Evolutionary conservation across 1,140 invertebrate genomes (phyloP), one percentile per base, ranked within the genome.

Genomic region (Chionoecetes opilio): DNA sequence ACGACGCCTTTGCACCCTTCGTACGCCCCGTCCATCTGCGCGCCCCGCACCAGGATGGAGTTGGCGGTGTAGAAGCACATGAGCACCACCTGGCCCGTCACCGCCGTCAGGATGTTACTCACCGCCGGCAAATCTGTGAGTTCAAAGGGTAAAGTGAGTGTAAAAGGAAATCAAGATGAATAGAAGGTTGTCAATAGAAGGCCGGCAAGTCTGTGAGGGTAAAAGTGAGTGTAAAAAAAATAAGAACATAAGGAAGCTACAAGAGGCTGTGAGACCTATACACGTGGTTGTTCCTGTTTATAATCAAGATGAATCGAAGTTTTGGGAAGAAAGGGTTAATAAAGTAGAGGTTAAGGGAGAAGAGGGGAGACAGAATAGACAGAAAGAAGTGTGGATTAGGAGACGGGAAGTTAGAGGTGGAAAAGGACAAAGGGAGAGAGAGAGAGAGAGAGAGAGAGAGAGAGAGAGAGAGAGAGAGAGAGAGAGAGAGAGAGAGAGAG

Each of bases 61-160:
- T 95, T 95, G 84, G 90, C 84, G 32, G 90, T 95, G 90, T 95
- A 95, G 94, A 95, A 95, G 34, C 94, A 95, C 94, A 95, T 95
- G 31, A 95, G 84, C 31, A 95, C 35, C 0, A 95, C 35, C 90
- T 87, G 29, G 0, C 90, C 90, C 2, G 29, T 85, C 14, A 95
- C 46, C 0, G 90, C 53, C 26, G 94, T 95, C 46, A 95, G 41
- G 82, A 92, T 29, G 84, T 95, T 95, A 75, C 94, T 95, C 5
- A 92, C 90, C n/a, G 91, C 90, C 21, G 90, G 94, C 84, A 95
- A 53, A 21, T 91, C 94, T 95, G 90, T 5, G 17, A 53, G 35
- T 17, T 14, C 2, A n/a, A 29, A 46, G 35, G 17, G 26, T 11
- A 11, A 35, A 53, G 91, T 34, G 91, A 46, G 41, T 46, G 41